Evolutionary conservation across 2,797 vertebrate species (phyloP), one percentile per base, ranked within the genome.

Genomic region (Arnoldichthys spilopterus): DNA sequence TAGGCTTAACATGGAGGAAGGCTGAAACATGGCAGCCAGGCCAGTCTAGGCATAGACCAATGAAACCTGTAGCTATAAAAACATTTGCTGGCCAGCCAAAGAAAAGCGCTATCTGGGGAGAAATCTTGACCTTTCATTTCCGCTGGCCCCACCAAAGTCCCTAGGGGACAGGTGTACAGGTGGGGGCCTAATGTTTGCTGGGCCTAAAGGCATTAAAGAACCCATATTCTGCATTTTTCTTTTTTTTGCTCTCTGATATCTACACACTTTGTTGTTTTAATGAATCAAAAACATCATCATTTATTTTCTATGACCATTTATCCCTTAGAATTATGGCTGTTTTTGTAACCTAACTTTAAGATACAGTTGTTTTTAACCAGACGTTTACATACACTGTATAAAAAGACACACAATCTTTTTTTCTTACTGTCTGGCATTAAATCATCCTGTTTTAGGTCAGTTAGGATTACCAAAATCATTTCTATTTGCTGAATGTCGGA

Each of bases 101-200:
- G 59, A 30, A 43, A 9, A 49, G 34, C 78, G 16, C 81, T 84
- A 85, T 87, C 81, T 71, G 74, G 51, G 0, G 51, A 62, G 53
- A 70, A 74, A 89, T 85, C 83, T 87, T 76, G 76, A 79, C 75
- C 69, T 84, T 87, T 91, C 86, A 90, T 89, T 91, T 91, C 88
- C 85, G 77, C 73, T 53, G 32, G 6, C 66, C 79, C 70, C 78
- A 72, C 85, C 43, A 24, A 26, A 71, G 74, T 82, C 83, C 63
- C 62, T 20, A 5, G 54, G 59, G 53, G 66, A 71, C 74, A 56
- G 49, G 26, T 56, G 72, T 43, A 63, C 4, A 51, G 12, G 54
- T 59, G 59, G 67, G 62, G 40, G 43, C 28, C 8, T 15, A 16
- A 22, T 43, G 26, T 73, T 61, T 53, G 63, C 32, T 20, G 59